Conservation (phyloP, 2,888 invertebrate species). For the Lissonota sp. region DNA sequence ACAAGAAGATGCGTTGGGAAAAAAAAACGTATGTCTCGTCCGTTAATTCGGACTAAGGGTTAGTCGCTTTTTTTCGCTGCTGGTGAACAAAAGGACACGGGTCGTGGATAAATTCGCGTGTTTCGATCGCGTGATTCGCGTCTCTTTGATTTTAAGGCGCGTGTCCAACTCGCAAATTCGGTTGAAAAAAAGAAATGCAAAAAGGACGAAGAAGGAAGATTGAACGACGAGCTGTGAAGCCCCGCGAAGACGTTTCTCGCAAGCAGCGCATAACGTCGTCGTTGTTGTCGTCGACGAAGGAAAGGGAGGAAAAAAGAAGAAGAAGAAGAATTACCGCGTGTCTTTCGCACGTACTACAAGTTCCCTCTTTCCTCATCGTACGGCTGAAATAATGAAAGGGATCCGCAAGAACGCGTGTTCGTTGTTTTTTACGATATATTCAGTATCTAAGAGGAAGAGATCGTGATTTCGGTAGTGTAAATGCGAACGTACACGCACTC, state of each 20-base stretch:
- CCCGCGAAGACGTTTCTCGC: constrained; percentile 56
- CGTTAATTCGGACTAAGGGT: constrained; percentile 21
- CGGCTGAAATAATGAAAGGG: constrained; percentile 73
- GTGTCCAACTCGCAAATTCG: constrained; percentile 20
- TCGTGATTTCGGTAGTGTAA: constrained; percentile 14
- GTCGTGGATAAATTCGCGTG: too few relatives aligned
- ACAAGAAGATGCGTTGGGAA: constrained; percentile 51
- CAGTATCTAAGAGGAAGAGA: constrained; percentile 12
- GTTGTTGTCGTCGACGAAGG: constrained; percentile 37
- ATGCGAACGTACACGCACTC: constrained; percentile 17
- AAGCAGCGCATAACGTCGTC: constrained; percentile 41
- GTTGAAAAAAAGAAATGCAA: constrained; percentile 26
- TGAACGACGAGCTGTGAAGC: constrained; percentile 61
- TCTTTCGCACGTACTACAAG: constrained; percentile 52
- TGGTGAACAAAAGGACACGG: too few relatives aligned
- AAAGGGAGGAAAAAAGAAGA: constrained; percentile 4
- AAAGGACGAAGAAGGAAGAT: constrained; percentile 21
- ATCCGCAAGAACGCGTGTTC: constrained; percentile 29
- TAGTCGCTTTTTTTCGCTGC: too few relatives aligned
- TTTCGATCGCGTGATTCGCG: too few relatives aligned
- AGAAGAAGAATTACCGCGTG: constrained; percentile 47
- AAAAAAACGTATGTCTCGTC: constrained; percentile 41
- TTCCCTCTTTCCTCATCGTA: constrained; percentile 49
- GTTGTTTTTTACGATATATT: constrained; percentile 41
- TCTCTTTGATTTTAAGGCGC: too few relatives aligned